Evolutionary conservation across 2,797 vertebrate genomes (phyloP).

Genomic region (Lophotriccus pileatus): DNA sequence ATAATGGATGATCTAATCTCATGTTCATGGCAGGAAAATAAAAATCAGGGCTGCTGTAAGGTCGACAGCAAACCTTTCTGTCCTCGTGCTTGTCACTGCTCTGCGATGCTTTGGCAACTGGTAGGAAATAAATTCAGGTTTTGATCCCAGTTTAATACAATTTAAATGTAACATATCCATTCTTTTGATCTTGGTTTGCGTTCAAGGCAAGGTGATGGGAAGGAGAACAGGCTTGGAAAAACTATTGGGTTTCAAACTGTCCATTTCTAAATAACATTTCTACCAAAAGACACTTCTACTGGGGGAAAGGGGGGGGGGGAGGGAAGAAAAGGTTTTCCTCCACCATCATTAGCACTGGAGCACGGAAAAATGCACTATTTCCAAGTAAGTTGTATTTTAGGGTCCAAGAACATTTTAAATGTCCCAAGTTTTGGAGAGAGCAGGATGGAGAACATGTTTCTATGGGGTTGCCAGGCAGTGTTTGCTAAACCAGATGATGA

Average conservation of each 20-base stretch:
- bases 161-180: not conserved
- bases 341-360: not conserved
- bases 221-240: not conserved
- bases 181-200: not conserved
- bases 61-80: not conserved
- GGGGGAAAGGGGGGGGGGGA: accelerated
- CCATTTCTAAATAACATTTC: not conserved
- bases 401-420: not conserved
- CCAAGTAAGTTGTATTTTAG: not conserved
- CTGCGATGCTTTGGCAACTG: not conserved
- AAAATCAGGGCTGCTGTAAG: not conserved
- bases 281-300: not conserved
- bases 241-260: not conserved
- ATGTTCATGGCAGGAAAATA: not conserved
- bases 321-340: not conserved
- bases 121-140: not conserved
- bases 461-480: not conserved
- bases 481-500: not conserved
- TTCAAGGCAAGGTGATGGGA: not conserved
- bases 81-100: not conserved
- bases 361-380: accelerated
- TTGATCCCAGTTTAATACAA: not conserved
- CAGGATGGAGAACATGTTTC: not conserved
- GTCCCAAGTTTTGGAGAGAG: not conserved
- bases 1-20: conserved; percentile 1